Base-by-base conservation (phyloP, 2,888 invertebrate genomes). In the Tridacna gigas region DNA sequence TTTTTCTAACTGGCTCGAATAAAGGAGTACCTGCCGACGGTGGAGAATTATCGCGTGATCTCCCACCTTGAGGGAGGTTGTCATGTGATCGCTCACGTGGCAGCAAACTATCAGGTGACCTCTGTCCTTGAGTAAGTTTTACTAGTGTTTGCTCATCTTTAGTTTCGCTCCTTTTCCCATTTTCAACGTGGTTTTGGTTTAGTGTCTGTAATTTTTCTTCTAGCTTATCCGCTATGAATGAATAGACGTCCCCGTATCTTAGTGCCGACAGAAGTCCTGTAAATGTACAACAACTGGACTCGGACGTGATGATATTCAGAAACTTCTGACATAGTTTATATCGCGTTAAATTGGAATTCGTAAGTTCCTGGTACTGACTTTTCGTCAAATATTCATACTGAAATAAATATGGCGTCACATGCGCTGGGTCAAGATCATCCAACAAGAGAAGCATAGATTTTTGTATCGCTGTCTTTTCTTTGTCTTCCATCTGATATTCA, bases 191-290 rank as follows among this genome's bases (percentile, higher is more conserved):
- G 15, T 56, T n/a, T 12, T 11, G n/a, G 18, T n/a, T 12, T 0
- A 26, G 22, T 15, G 11, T n/a, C 48, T 71, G 5, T 2, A 82
- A 22, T 20, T 25, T 60, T 66, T 47, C 47, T 67, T 80, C 75
- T 18, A 82, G 48, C 25, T 73, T 76, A 37, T 84, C 73, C 0
- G 79, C 84, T 12, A 84, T 20, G 69, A 84, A 81, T 20, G 61
- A 25, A 20, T 82, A 84, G 0, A 47, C 25, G 74, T 77, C 45
- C 5, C 82, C 60, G 47, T 79, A 77, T 63, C 79, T 76, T 37
- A 84, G 47, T 26, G 81, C 76, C 5, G 71, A 25, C 18, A 82
- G 13, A 25, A 84, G 79, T 2, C 60, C 77, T n/a, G 66, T 18
- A 67, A 84, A 84, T n/a, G 84, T 74, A 61, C 82, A 82, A 25